Base-by-base conservation (phyloP, 1,140 invertebrate species). In the Bombus affinis region DNA sequence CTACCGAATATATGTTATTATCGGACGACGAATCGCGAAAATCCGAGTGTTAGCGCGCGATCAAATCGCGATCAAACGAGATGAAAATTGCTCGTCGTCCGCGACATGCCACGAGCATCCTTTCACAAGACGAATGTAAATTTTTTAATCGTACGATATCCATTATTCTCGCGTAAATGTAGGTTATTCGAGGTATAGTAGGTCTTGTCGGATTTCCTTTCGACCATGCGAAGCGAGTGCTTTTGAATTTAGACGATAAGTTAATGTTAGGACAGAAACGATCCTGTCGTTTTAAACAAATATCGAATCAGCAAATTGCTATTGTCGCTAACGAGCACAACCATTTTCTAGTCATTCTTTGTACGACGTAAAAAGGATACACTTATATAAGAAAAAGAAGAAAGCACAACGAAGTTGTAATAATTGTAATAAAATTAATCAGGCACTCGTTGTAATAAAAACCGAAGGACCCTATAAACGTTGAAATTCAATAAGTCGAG, bases 1-100 rank as follows among this genome's bases (percentile, higher is more conserved):
- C 75, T 18, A 37, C 25, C 73, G 0, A 53, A 71, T 82, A 76
- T 39, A 72, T 79, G 81, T 84, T 86, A 89, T 89, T 89, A 89
- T 89, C 79, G 83, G 84, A 76, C 75, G 32, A 71, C 8, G 72
- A 81, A 66, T 75, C 80, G 76, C 37, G 78, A 35, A 71, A 78
- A 84, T 35, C 25, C 35, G 71, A 10, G 25, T 12, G 10, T 62
- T 62, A 28, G n/a, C 57, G 35, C 75, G 53, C 77, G 12, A n/a
- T 10, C 15, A n/a, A 28, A 88, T 80, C 87, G 65, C 47, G 47
- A 22, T 22, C 44, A 72, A 70, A 70, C 68, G 68, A 70, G 68
- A 39, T 2, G 68, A 39, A 39, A 39, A 70, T 70, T 28, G 22
- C 68, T 70, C 35, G 35, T 70, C 70, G 12, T 13, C 57, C 47